Conservation (phyloP, 2,888 invertebrate genomes). For the Heliconius ethilla region DNA sequence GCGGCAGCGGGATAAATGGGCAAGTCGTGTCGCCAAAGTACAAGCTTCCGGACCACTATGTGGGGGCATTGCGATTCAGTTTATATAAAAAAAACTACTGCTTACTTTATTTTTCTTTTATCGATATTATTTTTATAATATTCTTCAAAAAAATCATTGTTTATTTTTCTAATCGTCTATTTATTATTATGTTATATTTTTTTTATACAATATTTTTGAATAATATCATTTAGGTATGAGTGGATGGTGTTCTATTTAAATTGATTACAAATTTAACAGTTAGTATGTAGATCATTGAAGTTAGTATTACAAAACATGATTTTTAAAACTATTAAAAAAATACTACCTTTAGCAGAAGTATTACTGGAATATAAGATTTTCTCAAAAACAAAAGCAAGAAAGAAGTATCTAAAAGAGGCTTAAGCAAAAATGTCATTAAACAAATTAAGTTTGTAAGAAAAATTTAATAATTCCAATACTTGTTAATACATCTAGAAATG, state of each 20-base stretch:
- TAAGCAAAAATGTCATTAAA: not conserved
- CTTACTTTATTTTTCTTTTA: slow-evolving; percentile 22
- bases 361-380: not conserved
- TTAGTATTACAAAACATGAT: not conserved
- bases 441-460: not conserved
- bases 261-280: no score
- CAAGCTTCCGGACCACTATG: slow-evolving; percentile 60
- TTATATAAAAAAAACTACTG: slow-evolving; percentile 35
- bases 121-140: slow-evolving; percentile 1
- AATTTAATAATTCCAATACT: slow-evolving; percentile 33
- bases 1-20: slow-evolving; percentile 71
- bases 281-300: no score
- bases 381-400: not conserved
- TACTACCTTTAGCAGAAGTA: not conserved
- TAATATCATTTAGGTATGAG: no score
- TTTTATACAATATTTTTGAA: no score
- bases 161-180: no score
- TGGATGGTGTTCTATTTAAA: no score
- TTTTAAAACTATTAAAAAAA: not conserved
- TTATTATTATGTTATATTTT: not conserved
- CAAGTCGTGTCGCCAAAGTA: slow-evolving; percentile 74
- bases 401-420: no score
- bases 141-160: not conserved
- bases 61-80: slow-evolving; percentile 46
- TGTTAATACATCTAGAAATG: slow-evolving; percentile 35